Evolutionary conservation across 2,888 invertebrate genomes (phyloP).

Genomic region (Acronicta leporina): DNA sequence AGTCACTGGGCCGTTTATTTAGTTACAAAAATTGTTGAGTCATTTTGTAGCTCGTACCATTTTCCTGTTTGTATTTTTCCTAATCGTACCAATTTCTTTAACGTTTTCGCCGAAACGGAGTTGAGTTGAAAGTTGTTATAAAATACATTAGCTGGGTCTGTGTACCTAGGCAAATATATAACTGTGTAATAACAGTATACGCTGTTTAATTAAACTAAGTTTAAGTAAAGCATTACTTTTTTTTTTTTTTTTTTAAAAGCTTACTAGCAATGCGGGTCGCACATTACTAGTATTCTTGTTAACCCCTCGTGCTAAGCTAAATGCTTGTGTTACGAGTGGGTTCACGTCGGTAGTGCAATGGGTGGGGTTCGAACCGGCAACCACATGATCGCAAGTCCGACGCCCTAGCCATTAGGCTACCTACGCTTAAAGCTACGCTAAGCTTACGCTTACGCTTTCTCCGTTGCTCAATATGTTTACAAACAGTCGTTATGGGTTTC

Average conservation of each 20-base stretch:
- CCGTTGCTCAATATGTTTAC: constrained; percentile 58
- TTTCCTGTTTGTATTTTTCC: constrained; percentile 37
- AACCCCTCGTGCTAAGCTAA: too few relatives aligned
- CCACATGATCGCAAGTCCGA: too few relatives aligned
- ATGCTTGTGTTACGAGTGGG: too few relatives aligned
- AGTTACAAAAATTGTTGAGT: constrained; percentile 25
- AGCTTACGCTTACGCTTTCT: too few relatives aligned
- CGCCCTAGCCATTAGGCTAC: too few relatives aligned
- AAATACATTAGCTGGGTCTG: constrained; percentile 15
- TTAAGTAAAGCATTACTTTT: constrained; percentile 47
- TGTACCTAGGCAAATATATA: not conserved
- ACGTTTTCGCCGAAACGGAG: constrained; percentile 4
- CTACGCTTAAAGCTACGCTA: too few relatives aligned
- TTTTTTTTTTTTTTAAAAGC: too few relatives aligned
- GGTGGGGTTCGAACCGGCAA: too few relatives aligned
- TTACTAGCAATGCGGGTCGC: too few relatives aligned
- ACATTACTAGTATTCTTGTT: too few relatives aligned
- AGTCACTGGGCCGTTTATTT: constrained; percentile 23
- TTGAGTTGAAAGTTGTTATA: constrained; percentile 11
- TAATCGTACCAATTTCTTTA: constrained; percentile 1
- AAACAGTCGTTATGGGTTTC: constrained; percentile 49
- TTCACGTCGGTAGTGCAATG: too few relatives aligned
- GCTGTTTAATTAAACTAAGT: constrained; percentile 56
- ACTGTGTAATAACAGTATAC: constrained; percentile 34
- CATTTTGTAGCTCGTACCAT: constrained; percentile 26